phyloP scores from a whole-genome alignment of 2,113 vertebrate species.

The Chascanopsetta lugubris region DNA sequence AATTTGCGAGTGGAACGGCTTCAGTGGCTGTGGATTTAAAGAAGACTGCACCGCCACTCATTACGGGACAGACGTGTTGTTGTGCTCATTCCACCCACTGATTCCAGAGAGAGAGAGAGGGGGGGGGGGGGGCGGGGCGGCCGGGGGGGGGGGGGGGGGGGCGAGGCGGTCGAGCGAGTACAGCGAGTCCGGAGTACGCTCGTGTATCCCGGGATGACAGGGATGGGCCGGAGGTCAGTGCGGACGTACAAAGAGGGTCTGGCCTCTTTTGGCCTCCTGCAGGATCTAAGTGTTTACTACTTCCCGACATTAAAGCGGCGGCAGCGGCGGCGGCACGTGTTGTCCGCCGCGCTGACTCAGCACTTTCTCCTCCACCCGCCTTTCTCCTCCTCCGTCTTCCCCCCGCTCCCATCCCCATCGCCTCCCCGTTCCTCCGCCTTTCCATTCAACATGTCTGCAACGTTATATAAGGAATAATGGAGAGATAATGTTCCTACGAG shows the following conservation, averaged over 20 bases:
- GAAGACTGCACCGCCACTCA: constrained; percentile 41
- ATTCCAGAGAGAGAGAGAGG: constrained; percentile 43
- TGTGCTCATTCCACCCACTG: constrained; percentile 48
- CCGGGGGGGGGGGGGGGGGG: constrained; percentile 36
- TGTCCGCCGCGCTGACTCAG: constrained; percentile 55
- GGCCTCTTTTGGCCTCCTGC: constrained; percentile 30
- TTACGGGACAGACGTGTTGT: constrained; percentile 47
- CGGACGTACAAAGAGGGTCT: constrained; percentile 11
- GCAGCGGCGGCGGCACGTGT: constrained; percentile 40
- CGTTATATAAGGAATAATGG: too few relatives aligned
- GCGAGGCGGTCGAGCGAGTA: constrained; percentile 15
- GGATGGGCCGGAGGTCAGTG: constrained; percentile 10
- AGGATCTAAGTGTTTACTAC: constrained; percentile 41
- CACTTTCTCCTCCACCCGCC: constrained; percentile 40
- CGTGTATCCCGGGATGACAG: constrained; percentile 38
- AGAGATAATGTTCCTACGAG: too few relatives aligned
- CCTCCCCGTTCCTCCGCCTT: constrained; percentile 3
- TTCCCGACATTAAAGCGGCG: constrained; percentile 54
- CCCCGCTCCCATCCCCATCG: constrained; percentile 2
- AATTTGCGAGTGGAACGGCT: constrained; percentile 78
- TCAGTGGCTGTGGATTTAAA: constrained; percentile 66
- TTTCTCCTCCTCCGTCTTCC: constrained; percentile 16
- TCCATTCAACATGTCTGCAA: background rate
- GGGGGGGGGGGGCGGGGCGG: constrained; percentile 31
- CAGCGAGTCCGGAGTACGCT: constrained; percentile 18